phyloP scores from a whole-genome alignment of 1,140 invertebrate genomes.

The Dendroctonus valens region DNA sequence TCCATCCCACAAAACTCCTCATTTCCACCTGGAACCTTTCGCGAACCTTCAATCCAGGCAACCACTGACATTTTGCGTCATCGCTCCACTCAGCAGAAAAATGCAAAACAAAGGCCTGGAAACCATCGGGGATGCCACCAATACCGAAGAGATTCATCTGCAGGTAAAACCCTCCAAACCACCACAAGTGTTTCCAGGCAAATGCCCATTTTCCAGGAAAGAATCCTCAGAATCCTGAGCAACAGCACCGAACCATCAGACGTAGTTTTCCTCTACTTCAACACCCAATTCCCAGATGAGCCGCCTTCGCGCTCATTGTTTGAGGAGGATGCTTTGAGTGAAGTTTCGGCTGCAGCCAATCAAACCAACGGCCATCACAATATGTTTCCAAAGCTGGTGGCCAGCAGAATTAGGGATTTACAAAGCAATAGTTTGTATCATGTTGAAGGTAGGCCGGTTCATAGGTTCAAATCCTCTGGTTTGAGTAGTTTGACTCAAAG shows the following conservation, averaged over 20 bases:
- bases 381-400: constrained; percentile 20
- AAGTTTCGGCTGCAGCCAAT: background rate
- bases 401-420: constrained; percentile 10
- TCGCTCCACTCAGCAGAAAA: background rate
- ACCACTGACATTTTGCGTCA: background rate
- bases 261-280: constrained; percentile 19
- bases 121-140: constrained; percentile 5
- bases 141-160: constrained; percentile 7
- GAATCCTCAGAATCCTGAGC: constrained; percentile 17
- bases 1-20: background rate
- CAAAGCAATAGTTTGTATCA: background rate
- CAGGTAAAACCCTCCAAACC: constrained; percentile 1
- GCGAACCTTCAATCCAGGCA: background rate
- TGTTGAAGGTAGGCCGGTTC: constrained; percentile 15
- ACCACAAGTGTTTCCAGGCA: background rate
- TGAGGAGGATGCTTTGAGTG: constrained; percentile 7
- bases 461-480: too few relatives aligned
- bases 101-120: constrained; percentile 9
- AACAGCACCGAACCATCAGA: constrained; percentile 1
- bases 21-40: background rate
- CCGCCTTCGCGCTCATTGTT: constrained; percentile 22
- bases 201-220: constrained; percentile 11
- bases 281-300: constrained; percentile 17
- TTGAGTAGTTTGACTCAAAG: too few relatives aligned
- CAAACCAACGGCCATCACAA: constrained; percentile 9